phyloP scores from a whole-genome alignment of 2,888 invertebrate genomes.

The Tiliacea citrago region DNA sequence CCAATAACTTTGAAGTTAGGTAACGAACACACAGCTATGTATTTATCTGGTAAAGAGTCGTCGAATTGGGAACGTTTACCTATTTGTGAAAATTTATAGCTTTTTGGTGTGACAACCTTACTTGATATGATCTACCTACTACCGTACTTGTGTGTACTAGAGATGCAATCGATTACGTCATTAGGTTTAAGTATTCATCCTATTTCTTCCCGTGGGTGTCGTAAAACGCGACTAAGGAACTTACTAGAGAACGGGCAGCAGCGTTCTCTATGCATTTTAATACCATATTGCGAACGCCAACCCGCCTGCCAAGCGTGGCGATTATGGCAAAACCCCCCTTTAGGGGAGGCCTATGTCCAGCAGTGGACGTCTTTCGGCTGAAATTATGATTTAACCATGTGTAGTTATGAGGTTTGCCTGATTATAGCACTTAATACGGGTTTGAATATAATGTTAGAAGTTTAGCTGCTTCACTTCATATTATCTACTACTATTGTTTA shows the following conservation, averaged over 20 bases:
- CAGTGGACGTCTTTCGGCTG: too few species aligned
- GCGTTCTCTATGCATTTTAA: too few species aligned
- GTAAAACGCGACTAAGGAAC: too few species aligned
- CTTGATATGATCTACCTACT: background rate
- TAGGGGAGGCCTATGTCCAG: too few species aligned
- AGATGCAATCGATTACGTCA: background rate
- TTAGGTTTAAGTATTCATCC: too few species aligned
- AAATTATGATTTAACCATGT: too few species aligned
- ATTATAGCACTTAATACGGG: background rate
- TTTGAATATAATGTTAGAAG: background rate
- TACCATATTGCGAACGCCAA: too few species aligned
- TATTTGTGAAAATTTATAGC: background rate
- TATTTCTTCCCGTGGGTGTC: too few species aligned
- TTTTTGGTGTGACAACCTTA: background rate
- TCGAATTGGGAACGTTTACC: background rate
- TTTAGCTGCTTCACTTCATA: too few species aligned
- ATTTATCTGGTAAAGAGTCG: background rate
- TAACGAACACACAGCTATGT: background rate
- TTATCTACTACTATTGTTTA: background rate
- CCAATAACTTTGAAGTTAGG: slow-evolving; percentile 19
- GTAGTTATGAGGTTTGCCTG: background rate
- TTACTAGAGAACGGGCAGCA: too few species aligned
- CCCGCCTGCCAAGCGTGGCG: too few species aligned
- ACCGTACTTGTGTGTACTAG: background rate
- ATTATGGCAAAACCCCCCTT: too few species aligned